Evolutionary conservation across 1,140 invertebrate genomes (phyloP).

Genomic region (Vanessa atalanta): DNA sequence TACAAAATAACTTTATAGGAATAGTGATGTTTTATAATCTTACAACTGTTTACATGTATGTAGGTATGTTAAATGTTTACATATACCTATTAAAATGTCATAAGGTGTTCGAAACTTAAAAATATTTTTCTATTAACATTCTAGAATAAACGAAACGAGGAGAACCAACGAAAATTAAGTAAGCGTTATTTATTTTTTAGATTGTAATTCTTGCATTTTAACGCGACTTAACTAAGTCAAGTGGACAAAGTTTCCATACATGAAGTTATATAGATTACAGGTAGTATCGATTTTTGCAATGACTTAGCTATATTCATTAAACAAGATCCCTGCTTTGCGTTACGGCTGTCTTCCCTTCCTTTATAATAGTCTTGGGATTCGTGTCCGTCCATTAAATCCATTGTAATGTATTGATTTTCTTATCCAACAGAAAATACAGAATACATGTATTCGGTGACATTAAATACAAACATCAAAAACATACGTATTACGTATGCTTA

Average conservation of each 20-base stretch:
- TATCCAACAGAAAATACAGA: neutral
- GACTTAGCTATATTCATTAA: slow-evolving; percentile 20
- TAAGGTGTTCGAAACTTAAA: too few relatives aligned
- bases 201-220: too few relatives aligned
- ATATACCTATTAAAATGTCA: neutral
- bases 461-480: slow-evolving; percentile 5
- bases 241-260: neutral
- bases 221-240: too few relatives aligned
- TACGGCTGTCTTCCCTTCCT: neutral
- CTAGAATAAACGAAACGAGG: too few relatives aligned
- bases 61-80: neutral
- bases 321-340: slow-evolving; percentile 2
- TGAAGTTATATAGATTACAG: slow-evolving; percentile 1
- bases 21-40: neutral
- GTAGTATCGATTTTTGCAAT: slow-evolving; percentile 15
- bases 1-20: too few relatives aligned
- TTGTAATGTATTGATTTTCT: slow-evolving; percentile 22
- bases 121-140: too few relatives aligned
- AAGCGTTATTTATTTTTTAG: too few relatives aligned
- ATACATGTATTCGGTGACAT: neutral
- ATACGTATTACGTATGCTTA: neutral
- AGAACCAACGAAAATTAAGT: too few relatives aligned
- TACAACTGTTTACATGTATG: neutral
- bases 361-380: slow-evolving; percentile 10
- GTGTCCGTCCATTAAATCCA: slow-evolving; percentile 22